Evolutionary conservation across 2,888 invertebrate genomes (phyloP).

Genomic region (Brachyptera risi): DNA sequence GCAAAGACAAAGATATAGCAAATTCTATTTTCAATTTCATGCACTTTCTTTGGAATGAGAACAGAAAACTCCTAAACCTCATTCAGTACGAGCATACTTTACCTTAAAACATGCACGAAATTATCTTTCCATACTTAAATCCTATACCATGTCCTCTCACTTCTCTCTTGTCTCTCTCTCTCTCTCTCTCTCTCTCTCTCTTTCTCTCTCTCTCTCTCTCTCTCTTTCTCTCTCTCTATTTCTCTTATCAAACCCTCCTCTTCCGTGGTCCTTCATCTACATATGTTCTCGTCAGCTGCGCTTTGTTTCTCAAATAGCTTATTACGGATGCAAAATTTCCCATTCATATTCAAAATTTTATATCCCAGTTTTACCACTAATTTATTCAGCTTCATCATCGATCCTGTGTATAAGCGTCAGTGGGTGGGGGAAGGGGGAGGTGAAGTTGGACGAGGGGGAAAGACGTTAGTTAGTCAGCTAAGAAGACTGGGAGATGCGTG

Average conservation of each 20-base stretch:
- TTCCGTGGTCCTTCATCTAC: conserved; percentile 52
- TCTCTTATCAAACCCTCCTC: conserved; percentile 30
- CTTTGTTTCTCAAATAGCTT: conserved; percentile 62
- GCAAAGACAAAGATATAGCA: too few relatives aligned
- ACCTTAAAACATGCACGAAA: too few relatives aligned
- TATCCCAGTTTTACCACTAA: conserved; percentile 70
- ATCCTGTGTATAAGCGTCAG: conserved; percentile 23
- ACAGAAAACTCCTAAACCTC: too few relatives aligned
- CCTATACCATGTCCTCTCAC: too few relatives aligned
- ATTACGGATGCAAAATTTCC: conserved; percentile 83
- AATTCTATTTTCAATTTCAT: too few relatives aligned
- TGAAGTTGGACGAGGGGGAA: not conserved
- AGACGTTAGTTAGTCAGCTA: conserved; percentile 23
- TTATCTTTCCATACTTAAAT: too few relatives aligned
- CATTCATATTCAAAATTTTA: conserved; percentile 89
- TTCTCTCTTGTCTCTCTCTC: too few relatives aligned
- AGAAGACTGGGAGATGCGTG: conserved; percentile 19
- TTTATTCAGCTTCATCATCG: conserved; percentile 57
- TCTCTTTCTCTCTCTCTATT: conserved; percentile 36
- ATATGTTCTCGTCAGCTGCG: conserved; percentile 57
- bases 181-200: too few relatives aligned
- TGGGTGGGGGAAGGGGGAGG: conserved; percentile 10
- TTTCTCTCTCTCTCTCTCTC: conserved; percentile 20
- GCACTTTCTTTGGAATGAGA: too few relatives aligned
- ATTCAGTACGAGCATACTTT: too few relatives aligned